Conservation (phyloP, 2,113 vertebrate genomes). For the Chloroceryle aenea region DNA sequence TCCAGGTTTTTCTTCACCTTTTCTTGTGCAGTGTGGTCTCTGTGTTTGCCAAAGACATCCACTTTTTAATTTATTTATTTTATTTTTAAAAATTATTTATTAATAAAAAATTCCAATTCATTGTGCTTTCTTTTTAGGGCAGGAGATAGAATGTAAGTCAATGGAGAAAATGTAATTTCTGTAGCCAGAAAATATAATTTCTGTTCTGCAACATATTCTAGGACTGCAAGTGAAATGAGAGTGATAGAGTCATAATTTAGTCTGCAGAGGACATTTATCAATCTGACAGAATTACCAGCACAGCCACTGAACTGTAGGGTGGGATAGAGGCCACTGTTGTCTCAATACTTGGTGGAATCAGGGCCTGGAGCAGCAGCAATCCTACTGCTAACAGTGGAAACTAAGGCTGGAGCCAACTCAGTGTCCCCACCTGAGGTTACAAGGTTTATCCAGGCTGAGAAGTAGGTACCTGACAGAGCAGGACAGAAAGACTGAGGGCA, state of each 20-base stretch:
- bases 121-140: background rate
- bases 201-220: background rate
- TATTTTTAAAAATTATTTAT: no score
- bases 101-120: background rate
- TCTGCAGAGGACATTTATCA: background rate
- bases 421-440: background rate
- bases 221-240: background rate
- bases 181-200: background rate
- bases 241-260: background rate
- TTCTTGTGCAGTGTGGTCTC: constrained; percentile 22
- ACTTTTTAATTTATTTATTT: background rate
- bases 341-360: background rate
- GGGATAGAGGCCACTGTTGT: background rate
- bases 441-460: background rate
- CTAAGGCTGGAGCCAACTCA: rapidly evolving
- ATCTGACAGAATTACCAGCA: background rate
- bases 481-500: background rate
- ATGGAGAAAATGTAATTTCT: background rate
- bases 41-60: background rate
- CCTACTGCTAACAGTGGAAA: background rate
- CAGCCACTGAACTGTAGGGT: background rate
- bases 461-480: background rate
- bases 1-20: background rate
- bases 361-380: background rate
- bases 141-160: background rate